A percentile compares a stretch with the other conserved stretches of the same genome.
Conservation (phyloP, 1,140 invertebrate genomes). For the Pemphigus obesinymphae region DNA sequence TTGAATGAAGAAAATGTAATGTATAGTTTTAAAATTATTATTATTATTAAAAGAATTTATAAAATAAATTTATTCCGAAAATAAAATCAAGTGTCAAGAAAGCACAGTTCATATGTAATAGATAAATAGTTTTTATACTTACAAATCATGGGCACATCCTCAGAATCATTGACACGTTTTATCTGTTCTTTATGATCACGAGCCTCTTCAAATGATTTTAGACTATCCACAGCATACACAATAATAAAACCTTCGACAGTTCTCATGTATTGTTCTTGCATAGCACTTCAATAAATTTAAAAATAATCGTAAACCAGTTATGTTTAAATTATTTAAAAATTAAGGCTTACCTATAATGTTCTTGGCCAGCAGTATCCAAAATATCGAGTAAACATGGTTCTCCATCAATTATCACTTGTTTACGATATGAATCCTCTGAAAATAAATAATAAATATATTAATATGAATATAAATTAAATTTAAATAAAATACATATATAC, state of each 20-base stretch:
- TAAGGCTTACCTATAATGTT: too few relatives aligned
- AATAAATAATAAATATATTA: constrained; percentile 65
- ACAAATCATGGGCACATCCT: constrained; percentile 94
- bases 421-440: constrained; percentile 95
- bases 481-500: too few relatives aligned
- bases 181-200: constrained; percentile 89
- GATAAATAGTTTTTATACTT: constrained; percentile 99
- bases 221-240: constrained; percentile 69
- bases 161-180: constrained; percentile 91
- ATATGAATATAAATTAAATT: too few relatives aligned
- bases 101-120: constrained; percentile 63
- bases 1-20: too few relatives aligned
- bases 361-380: constrained; percentile 95
- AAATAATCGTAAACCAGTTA: neutral
- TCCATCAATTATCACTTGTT: constrained; percentile 98
- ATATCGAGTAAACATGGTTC: constrained; percentile 98
- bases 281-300: constrained; percentile 77
- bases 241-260: constrained; percentile 94
- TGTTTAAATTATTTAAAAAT: neutral
- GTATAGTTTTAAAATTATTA: too few relatives aligned
- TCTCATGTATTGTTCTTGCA: constrained; percentile 97
- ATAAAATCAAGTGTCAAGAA: too few relatives aligned
- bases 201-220: constrained; percentile 74
- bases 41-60: too few relatives aligned
- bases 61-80: too few relatives aligned